Percentiles rank a stretch among this genome's conserved stretches.
Conservation (phyloP, 2,888 invertebrate species). For the Lithodes maja region DNA sequence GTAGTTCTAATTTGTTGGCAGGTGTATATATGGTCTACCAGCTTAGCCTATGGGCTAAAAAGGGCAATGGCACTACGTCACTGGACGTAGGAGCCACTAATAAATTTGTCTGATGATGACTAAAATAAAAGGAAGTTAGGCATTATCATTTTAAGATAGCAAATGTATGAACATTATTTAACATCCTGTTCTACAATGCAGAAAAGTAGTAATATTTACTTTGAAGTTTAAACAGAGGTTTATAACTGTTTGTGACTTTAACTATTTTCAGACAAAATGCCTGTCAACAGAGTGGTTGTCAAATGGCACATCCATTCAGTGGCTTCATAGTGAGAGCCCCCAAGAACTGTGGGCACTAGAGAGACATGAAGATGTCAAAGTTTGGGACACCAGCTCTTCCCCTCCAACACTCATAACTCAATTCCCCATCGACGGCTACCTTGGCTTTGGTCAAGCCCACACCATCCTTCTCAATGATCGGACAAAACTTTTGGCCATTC, state of each 20-base stretch:
- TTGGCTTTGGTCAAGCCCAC: conserved; percentile 65
- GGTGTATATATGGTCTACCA: no score
- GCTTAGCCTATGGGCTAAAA: no score
- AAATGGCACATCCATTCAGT: conserved; percentile 49
- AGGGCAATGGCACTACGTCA: no score
- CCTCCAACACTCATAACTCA: conserved; percentile 17
- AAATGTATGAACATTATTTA: not conserved
- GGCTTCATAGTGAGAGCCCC: conserved; percentile 47
- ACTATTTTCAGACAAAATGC: conserved; percentile 47
- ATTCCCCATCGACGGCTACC: conserved; percentile 53
- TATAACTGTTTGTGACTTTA: no score
- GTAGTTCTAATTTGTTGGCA: no score
- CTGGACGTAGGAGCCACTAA: no score
- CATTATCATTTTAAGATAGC: not conserved
- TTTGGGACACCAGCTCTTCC: conserved; percentile 48
- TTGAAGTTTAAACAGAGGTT: no score
- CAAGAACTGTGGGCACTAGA: conserved; percentile 56
- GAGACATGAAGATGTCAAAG: conserved; percentile 46
- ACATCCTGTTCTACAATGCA: not conserved
- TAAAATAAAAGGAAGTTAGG: not conserved
- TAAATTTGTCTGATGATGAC: no score
- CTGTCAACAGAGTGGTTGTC: conserved; percentile 48
- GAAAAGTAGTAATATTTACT: no score
- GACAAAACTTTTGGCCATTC: conserved; percentile 55
- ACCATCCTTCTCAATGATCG: conserved; percentile 3